Conservation (phyloP, 1,140 invertebrate species). For the Cydia fagiglandana region DNA sequence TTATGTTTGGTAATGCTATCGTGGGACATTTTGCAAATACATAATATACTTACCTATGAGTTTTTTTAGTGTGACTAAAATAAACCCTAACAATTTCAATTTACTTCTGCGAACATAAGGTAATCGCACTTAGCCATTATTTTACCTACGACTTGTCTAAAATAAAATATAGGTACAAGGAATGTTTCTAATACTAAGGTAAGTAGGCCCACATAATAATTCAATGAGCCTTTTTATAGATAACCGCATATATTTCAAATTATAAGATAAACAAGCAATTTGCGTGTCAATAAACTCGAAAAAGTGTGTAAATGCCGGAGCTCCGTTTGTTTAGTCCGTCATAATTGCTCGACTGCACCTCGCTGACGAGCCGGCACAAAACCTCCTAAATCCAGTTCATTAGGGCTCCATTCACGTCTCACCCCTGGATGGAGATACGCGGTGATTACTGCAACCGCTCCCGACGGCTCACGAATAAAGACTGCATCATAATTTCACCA, state of each 20-base stretch:
- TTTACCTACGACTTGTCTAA: no score
- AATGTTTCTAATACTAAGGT: no score
- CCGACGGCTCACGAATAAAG: constrained; percentile 79
- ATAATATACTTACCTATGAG: no score
- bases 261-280: constrained; percentile 47
- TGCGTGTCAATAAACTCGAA: constrained; percentile 54
- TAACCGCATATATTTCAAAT: constrained; percentile 48
- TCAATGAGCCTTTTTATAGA: neutral
- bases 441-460: constrained; percentile 79
- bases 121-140: no score
- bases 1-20: no score
- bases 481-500: constrained; percentile 79
- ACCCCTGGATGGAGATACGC: constrained; percentile 78
- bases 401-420: constrained; percentile 77
- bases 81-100: neutral
- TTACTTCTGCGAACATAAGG: neutral
- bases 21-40: no score
- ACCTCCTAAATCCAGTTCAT: constrained; percentile 79
- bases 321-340: constrained; percentile 71
- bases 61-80: neutral
- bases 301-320: constrained; percentile 48
- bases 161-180: no score
- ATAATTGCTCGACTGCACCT: constrained; percentile 76
- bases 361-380: constrained; percentile 76
- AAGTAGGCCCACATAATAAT: no score